Evolutionary conservation across 1,140 invertebrate species (phyloP), one percentile per base, ranked within the genome.

Genomic region (Tetraneura akinire): DNA sequence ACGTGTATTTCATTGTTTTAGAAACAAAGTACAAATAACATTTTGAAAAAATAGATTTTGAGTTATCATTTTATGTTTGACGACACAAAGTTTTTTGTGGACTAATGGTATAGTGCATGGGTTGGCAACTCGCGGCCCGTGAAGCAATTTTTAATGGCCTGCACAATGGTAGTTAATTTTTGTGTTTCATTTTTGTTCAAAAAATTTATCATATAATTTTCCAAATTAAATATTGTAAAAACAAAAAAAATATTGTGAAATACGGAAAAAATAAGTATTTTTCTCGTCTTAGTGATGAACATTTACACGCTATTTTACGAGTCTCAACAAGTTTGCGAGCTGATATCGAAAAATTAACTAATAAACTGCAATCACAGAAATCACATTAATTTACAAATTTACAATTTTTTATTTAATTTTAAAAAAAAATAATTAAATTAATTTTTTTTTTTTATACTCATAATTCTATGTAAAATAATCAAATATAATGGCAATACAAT

Each of bases 261-360:
- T 64, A 32, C 13, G 32, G 29, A 16, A 18, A 64, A 64, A 64
- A 64, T 55, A n/a, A 37, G 11, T 9, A 55, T 21, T 21, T n/a
- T 55, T 55, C 9, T 32, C 60, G 13, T 11, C 18, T 64, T 64
- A 64, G 60, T 32, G 3, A 64, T 64, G n/a, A 64, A 64, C 60
- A 64, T 64, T 64, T 64, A 10, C 26, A 64, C 26, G 26, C 10
- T 13, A 5, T 18, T 18, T 64, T 64, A 64, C 32, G 60, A 37
- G 29, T 64, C 60, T 64, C 60, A 64, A 64, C 60, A 64, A 64
- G 60, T 64, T 32, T 64, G 60, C 26, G 32, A 64, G 16, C 60
- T 64, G 14, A 64, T n/a, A 64, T 64, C 13, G 23, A n/a, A 64
- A 64, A 64, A 32, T 37, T 64, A 32, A 32, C 14, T 18, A 64